These are phyloP conservation scores for Ptychochromis oligacanthus DNA, from an alignment of 2,113 vertebrate genomes.

Conservation along the genomic window DNA sequence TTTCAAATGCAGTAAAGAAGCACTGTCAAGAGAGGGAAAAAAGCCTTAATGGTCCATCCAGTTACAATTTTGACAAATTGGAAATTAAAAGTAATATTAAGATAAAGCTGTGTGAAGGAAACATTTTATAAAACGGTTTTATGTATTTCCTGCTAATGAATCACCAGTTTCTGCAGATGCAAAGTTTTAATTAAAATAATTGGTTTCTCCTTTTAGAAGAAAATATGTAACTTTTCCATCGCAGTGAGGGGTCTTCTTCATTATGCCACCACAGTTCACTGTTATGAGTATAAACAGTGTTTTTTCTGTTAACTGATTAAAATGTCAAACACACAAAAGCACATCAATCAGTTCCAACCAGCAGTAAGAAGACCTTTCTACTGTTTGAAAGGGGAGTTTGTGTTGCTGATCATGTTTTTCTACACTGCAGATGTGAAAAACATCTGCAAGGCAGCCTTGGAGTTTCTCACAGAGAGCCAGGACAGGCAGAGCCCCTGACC, in stretches of 20 bases:
- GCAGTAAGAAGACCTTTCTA: slow-evolving; percentile 12
- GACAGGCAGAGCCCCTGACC: slow-evolving; percentile 29
- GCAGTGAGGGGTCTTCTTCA: slow-evolving; percentile 21
- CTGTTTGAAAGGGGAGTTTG: neutral
- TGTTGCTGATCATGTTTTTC: neutral
- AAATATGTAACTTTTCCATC: slow-evolving; percentile 12
- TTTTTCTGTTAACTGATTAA: slow-evolving; percentile 36
- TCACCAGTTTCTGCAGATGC: slow-evolving; percentile 23
- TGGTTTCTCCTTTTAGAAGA: slow-evolving; percentile 1
- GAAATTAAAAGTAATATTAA: neutral
- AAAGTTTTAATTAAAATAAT: slow-evolving; percentile 47
- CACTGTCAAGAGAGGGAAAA: neutral
- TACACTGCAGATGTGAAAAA: slow-evolving; percentile 34
- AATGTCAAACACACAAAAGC: slow-evolving; percentile 28
- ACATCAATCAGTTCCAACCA: slow-evolving; percentile 25
- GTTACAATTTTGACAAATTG: neutral
- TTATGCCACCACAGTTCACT: neutral
- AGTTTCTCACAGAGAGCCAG: neutral
- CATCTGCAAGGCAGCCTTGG: slow-evolving; percentile 20
- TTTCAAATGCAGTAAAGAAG: neutral
- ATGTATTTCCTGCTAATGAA: slow-evolving; percentile 22
- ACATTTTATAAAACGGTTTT: neutral
- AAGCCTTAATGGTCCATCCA: neutral
- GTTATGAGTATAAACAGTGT: neutral
- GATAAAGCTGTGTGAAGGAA: neutral